phyloP scores from a whole-genome alignment of 2,113 vertebrate species.

The Mesoclemmys tuberculata region DNA sequence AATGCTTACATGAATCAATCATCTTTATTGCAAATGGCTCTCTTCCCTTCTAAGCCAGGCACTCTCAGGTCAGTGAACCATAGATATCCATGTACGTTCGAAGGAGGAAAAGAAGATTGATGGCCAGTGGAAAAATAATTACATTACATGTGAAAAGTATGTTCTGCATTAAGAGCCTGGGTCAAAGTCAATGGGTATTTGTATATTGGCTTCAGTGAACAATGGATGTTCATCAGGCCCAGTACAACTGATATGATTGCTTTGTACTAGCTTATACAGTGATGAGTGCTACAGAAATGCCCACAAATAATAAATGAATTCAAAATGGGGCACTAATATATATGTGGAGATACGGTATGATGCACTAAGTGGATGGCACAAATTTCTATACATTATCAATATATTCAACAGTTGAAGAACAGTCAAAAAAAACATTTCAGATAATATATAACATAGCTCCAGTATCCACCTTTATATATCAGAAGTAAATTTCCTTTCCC shows the following conservation, averaged over 20 bases:
- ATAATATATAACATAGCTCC: background rate
- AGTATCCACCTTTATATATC: background rate
- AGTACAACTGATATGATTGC: background rate
- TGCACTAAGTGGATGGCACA: fast-evolving
- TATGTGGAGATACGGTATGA: background rate
- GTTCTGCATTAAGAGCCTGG: background rate
- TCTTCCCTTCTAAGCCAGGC: background rate
- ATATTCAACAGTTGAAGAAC: background rate
- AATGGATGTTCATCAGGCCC: background rate
- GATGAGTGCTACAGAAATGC: fast-evolving
- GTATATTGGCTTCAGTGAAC: background rate
- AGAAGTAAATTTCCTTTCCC: background rate
- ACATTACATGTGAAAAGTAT: background rate
- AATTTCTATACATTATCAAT: background rate
- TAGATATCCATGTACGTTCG: background rate
- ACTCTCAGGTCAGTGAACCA: background rate
- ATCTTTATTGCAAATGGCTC: conserved; percentile 29
- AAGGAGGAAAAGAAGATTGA: background rate
- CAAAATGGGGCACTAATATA: background rate
- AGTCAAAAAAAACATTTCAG: background rate
- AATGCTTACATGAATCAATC: conserved; percentile 37
- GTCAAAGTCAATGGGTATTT: background rate
- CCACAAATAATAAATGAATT: background rate
- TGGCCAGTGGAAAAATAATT: background rate
- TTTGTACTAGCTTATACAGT: background rate